Conservation (phyloP, 1,140 invertebrate genomes). For the Planococcus citri region DNA sequence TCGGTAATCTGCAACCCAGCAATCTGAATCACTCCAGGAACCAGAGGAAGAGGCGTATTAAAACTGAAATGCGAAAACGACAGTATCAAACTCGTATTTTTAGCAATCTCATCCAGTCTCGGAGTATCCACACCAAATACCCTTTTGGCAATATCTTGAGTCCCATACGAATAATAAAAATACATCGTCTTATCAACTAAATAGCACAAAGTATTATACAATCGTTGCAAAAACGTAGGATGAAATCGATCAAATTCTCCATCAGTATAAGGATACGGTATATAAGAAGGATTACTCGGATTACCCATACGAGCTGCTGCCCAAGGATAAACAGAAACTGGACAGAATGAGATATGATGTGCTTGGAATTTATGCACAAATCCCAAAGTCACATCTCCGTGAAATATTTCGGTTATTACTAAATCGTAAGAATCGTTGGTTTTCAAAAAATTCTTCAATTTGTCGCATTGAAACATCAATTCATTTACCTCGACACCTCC, state of each 20-base stretch:
- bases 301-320: slow-evolving; percentile 35
- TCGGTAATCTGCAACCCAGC: slow-evolving; percentile 42
- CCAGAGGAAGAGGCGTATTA: slow-evolving; percentile 36
- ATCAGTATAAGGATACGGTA: slow-evolving; percentile 23
- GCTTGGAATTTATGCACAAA: slow-evolving; percentile 31
- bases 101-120: slow-evolving; percentile 34
- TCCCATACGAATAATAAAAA: neutral
- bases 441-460: neutral
- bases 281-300: slow-evolving; percentile 26
- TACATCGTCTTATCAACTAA: neutral
- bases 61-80: slow-evolving; percentile 38
- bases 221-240: slow-evolving; percentile 4
- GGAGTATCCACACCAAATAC: slow-evolving; percentile 31
- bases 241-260: neutral
- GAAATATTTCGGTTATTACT: slow-evolving; percentile 30
- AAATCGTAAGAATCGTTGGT: slow-evolving; percentile 29
- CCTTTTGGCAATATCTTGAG: neutral
- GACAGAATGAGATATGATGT: slow-evolving; percentile 44
- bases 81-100: slow-evolving; percentile 28
- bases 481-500: no score
- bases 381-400: slow-evolving; percentile 26
- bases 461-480: no score
- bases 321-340: slow-evolving; percentile 45
- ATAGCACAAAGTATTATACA: neutral
- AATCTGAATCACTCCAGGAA: slow-evolving; percentile 42